These are phyloP conservation scores for Leptinotarsa lineolata DNA, from an alignment of 1,140 invertebrate species.

Conservation along the genomic window DNA sequence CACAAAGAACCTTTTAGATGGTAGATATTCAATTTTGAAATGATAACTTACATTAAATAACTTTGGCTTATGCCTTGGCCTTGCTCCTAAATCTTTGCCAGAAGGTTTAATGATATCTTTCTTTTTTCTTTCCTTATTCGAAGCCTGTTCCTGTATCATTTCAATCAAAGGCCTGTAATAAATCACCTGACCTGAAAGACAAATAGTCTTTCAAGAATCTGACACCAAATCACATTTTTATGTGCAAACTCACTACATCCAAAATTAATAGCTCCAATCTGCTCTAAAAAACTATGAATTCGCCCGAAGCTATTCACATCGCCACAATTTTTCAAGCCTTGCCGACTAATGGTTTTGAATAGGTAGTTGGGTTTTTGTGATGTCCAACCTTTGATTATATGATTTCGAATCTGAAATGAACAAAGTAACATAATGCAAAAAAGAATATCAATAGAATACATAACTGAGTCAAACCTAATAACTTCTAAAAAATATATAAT, in stretches of 20 bases:
- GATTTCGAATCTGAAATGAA: conserved; percentile 61
- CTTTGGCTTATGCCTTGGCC: conserved; percentile 48
- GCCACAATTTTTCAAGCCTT: conserved; percentile 66
- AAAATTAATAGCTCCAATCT: conserved; percentile 70
- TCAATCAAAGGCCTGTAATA: conserved; percentile 54
- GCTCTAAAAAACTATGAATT: conserved; percentile 67
- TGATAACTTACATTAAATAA: conserved; percentile 49
- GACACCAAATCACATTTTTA: not conserved
- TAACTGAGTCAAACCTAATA: too few species aligned
- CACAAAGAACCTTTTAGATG: too few species aligned
- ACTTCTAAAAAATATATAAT: too few species aligned
- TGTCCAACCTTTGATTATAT: conserved; percentile 64
- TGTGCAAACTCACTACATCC: conserved; percentile 60
- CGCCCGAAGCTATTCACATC: conserved; percentile 68
- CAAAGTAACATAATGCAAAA: not conserved
- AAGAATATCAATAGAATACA: too few species aligned
- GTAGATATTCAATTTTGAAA: too few species aligned
- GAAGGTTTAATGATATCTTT: conserved; percentile 7
- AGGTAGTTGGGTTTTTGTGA: conserved; percentile 63
- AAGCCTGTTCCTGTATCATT: conserved; percentile 33
- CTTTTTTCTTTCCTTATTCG: not conserved
- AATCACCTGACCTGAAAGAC: conserved; percentile 53
- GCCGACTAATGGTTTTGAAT: conserved; percentile 63
- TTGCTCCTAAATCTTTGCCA: conserved; percentile 24
- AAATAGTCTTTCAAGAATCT: conserved; percentile 20